Conservation (phyloP, 2,797 vertebrate genomes). For the Gymnoscopelus braueri region DNA sequence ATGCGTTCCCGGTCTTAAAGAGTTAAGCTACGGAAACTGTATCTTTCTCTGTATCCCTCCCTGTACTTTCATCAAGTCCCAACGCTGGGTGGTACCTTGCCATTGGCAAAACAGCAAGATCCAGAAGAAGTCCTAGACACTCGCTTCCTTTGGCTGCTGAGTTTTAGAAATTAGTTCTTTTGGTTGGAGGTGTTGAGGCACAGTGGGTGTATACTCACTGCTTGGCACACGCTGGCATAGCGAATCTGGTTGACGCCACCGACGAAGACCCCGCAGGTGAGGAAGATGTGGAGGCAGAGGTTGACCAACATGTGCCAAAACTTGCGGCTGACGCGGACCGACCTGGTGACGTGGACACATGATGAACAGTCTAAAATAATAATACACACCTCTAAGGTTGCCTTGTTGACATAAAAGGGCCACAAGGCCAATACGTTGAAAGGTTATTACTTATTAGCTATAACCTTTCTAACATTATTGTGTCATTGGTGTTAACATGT, state of each 20-base stretch:
- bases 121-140: constrained; percentile 28
- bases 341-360: constrained; percentile 71
- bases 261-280: constrained; percentile 91
- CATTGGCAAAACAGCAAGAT: constrained; percentile 33
- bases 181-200: too few relatives aligned
- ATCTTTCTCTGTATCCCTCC: constrained; percentile 36
- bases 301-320: constrained; percentile 99
- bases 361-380: neutral
- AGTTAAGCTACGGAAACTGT: constrained; percentile 44
- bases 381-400: too few relatives aligned
- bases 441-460: too few relatives aligned
- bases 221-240: constrained; percentile 91
- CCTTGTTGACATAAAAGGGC: too few relatives aligned
- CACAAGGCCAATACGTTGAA: too few relatives aligned
- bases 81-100: constrained; percentile 23
- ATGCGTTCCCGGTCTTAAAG: neutral
- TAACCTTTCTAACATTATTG: too few relatives aligned
- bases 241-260: constrained; percentile 93
- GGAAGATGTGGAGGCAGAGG: constrained; percentile 92
- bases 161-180: too few relatives aligned
- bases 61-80: constrained; percentile 33
- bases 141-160: constrained; percentile 22
- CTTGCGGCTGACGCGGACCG: constrained; percentile 93
- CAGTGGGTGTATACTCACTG: constrained; percentile 82
- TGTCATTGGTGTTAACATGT: too few relatives aligned